Percentiles rank a stretch among this genome's conserved stretches.
phyloP scores from a whole-genome alignment of 2,888 invertebrate genomes.

The Pachycephus smyrnensis region DNA sequence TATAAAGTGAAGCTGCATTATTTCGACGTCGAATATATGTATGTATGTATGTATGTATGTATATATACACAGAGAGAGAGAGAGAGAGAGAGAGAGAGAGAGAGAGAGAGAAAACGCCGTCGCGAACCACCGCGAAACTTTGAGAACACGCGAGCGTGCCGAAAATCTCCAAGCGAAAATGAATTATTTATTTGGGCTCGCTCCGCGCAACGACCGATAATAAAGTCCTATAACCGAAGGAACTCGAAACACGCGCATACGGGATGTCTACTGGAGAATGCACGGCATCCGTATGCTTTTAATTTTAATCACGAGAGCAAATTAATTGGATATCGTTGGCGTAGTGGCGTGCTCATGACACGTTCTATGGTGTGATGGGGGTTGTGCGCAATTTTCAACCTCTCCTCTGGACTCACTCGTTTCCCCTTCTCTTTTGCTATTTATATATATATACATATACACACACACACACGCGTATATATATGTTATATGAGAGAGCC shows the following conservation, averaged over 20 bases:
- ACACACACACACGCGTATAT: no score
- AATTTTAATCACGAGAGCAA: conserved; percentile 51
- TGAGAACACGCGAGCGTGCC: not conserved
- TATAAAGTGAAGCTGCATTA: not conserved
- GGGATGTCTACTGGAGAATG: conserved; percentile 4
- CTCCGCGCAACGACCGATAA: not conserved
- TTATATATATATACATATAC: no score
- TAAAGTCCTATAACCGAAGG: not conserved
- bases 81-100: not conserved
- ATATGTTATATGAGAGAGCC: not conserved
- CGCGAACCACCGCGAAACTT: not conserved
- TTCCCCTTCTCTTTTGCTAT: conserved; percentile 6
- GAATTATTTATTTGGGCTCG: not conserved
- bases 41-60: no score
- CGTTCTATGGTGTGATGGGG: conserved; percentile 36
- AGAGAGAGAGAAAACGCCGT: not conserved
- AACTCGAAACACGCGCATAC: conserved; percentile 3
- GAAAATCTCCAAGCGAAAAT: conserved; percentile 1
- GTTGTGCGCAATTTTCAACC: conserved; percentile 28
- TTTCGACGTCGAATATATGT: not conserved
- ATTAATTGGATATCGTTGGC: conserved; percentile 53
- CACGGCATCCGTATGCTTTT: conserved; percentile 31
- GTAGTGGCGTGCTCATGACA: conserved; percentile 48
- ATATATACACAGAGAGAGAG: no score
- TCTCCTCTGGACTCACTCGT: conserved; percentile 3